Base-by-base conservation (phyloP, 2,113 vertebrate genomes). In the Ornithorhynchus anatinus region DNA sequence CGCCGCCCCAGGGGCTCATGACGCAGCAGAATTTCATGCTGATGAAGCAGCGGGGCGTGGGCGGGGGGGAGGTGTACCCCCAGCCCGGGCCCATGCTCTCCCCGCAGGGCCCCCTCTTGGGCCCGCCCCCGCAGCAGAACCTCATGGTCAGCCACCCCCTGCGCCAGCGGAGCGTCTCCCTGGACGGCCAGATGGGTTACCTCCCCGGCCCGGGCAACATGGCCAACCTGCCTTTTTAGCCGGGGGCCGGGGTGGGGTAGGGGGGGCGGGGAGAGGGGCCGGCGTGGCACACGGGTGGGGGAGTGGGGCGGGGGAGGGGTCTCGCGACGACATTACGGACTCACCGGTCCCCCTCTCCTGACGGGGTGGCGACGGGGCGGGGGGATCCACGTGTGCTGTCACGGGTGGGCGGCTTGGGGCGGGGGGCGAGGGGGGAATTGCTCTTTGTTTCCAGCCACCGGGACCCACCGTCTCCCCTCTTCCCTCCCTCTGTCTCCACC, bases 11-110 rank as follows among this genome's bases (percentile, higher is more conserved):
- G 87, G 96, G 92, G 87, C 91, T 97, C 77, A 95, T 97, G 91
- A 90, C 94, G 70, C 97, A 98, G 92, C 97, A 99, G 87, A 97
- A 96, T 91, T 94, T 97, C 88, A 96, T 98, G 96, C 94, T 99
- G 92, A 97, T 99, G 95, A 99, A 99, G 81, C 98, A 98, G 79
- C 92, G 97, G 68, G 92, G 94, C 57, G 92, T 97, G 83, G 92
- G 96, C 13, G 94, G 94, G 0, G 96, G 95, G 10, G 97, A 99
- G 72, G 95, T 96, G 75, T 98, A 97, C 25, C 94, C 93, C 75
- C 96, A 95, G 79, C 93, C 96, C 33, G 95, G 94, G 31, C 92
- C 95, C 63, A 91, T 98, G 85, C 92, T 98, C 73, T 96, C 97
- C 75, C 95, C 96, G 13, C 96, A 97, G 87, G 96, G 96, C 71